phyloP scores from a whole-genome alignment of 2,797 vertebrate species.

The Enteromius radiatus region DNA sequence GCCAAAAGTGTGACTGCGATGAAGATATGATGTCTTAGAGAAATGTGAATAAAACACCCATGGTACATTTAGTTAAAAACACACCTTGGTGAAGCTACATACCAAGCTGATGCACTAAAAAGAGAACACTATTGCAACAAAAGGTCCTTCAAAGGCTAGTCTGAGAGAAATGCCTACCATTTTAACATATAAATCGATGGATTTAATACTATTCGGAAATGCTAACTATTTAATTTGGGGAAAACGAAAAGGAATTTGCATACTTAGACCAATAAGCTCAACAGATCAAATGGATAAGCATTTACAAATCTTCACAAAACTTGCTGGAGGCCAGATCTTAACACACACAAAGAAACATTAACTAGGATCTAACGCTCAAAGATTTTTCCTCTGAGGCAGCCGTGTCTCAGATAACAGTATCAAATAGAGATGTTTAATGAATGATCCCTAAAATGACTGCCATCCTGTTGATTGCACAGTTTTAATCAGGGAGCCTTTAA shows the following conservation, averaged over 20 bases:
- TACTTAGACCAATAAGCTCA: constrained; percentile 12
- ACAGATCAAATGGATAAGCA: constrained; percentile 30
- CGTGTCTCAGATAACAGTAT: not conserved
- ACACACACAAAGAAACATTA: constrained; percentile 17
- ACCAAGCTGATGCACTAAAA: not conserved
- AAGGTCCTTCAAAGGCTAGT: constrained; percentile 1
- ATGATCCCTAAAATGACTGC: constrained; percentile 26
- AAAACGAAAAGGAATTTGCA: constrained; percentile 10
- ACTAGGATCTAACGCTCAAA: not conserved
- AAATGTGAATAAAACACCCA: not conserved
- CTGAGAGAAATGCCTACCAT: not conserved
- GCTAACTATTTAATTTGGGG: not conserved
- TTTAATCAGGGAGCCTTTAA: constrained; percentile 16
- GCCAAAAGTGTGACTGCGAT: not conserved
- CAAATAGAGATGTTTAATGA: constrained; percentile 17
- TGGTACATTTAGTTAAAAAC: not conserved
- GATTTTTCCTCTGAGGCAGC: not conserved
- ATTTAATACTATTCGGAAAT: not conserved
- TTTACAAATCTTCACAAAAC: constrained; percentile 15
- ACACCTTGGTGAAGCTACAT: not conserved
- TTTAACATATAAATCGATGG: not conserved
- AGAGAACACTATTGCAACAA: not conserved
- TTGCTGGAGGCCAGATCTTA: constrained; percentile 15
- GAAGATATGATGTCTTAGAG: not conserved
- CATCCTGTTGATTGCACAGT: constrained; percentile 8